Base-by-base conservation (phyloP, 2,797 vertebrate genomes). In the Eulemur mongoz region DNA sequence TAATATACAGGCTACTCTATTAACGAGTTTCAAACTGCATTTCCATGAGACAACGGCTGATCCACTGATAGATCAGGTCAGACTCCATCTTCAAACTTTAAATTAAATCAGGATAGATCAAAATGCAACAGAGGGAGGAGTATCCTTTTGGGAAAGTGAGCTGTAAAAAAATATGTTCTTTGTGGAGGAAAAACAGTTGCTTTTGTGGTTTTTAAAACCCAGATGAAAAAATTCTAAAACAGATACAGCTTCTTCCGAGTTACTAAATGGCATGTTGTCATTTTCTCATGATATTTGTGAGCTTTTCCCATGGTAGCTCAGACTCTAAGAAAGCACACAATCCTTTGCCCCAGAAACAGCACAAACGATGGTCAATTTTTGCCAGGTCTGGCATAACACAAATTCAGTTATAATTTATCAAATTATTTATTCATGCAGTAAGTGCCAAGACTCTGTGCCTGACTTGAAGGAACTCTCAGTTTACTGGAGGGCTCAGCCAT, bases 11-110 rank as follows among this genome's bases (percentile, higher is more conserved):
- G 87, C 93, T 98, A 95, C 52, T 35, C 93, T 96, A 96, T 97
- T 98, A 98, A 98, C 95, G 93, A 98, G 91, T 97, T 96, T 96
- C 92, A 95, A 89, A 95, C 88, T 91, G 35, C 52, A 94, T 97
- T 96, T 95, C 94, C 86, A 95, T 86, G 89, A 97, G 59, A 27
- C 48, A 96, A 95, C 4, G 0, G 54, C 91, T 95, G 80, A 45
- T 10, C 54, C 79, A 92, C 78, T 94, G 72, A 97, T 95, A 96
- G 94, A 93, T 96, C 95, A 97, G 88, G 91, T 98, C 73, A 94
- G 76, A 90, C 40, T 78, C n/a, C 30, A 54, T 94, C 92, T 97
- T 95, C 95, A 95, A 98, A 97, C 81, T 88, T 98, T 95, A 97
- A 98, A 96, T 92, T 93, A 94, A 97, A 79, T 94, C 94, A 97